A percentile compares a stretch with the other conserved stretches of the same genome.
Evolutionary conservation across 2,113 vertebrate genomes (phyloP).

Genomic region (Sceloporus undulatus): DNA sequence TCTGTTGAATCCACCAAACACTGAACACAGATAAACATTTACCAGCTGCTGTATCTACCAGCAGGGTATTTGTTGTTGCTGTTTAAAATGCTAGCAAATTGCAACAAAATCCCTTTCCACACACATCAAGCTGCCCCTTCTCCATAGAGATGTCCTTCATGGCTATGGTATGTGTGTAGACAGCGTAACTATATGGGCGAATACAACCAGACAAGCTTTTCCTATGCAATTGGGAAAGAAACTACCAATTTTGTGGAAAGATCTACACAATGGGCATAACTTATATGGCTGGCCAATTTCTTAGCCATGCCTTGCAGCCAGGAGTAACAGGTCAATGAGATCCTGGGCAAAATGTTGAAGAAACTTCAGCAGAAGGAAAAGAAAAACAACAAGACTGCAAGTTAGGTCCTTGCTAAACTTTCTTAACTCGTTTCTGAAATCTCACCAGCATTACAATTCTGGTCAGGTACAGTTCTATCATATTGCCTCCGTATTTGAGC

Average conservation of each 20-base stretch:
- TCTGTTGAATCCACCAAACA: no score
- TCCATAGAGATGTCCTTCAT: not conserved
- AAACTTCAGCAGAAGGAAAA: not conserved
- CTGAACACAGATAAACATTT: no score
- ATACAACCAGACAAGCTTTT: not conserved
- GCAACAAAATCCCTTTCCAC: no score
- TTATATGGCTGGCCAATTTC: no score
- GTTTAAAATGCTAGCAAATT: no score
- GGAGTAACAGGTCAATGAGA: no score
- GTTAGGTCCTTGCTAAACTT: conserved; percentile 19
- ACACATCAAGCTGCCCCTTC: not conserved
- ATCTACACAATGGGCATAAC: no score
- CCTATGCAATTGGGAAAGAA: not conserved
- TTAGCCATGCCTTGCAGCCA: no score
- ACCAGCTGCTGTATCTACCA: no score
- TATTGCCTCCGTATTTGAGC: conserved; percentile 46
- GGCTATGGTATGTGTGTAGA: not conserved
- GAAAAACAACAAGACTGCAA: conserved; percentile 15
- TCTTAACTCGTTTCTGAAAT: conserved; percentile 41
- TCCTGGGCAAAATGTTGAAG: not conserved
- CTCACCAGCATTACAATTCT: conserved; percentile 46
- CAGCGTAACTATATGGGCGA: not conserved
- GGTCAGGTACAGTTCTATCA: conserved; percentile 46
- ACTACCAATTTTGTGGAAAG: no score
- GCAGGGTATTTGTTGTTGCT: not conserved